Percentiles rank a stretch among this genome's conserved stretches.
These are phyloP conservation scores for Schlechtendalia chinensis DNA, from an alignment of 1,140 invertebrate genomes.

Conservation along the genomic window DNA sequence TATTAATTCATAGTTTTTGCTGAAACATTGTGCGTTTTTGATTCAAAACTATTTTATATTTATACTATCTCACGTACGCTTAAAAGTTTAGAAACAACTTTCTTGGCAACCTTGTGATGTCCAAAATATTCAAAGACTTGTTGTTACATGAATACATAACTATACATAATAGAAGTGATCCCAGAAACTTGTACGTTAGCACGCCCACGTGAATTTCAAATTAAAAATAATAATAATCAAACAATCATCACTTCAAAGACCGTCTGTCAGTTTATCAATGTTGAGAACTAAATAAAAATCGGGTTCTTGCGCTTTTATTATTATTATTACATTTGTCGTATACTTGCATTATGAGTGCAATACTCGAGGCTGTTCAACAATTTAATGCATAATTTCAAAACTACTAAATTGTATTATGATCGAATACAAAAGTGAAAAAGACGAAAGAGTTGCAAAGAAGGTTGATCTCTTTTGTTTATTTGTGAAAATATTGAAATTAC, in stretches of 20 bases:
- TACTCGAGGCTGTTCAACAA: neutral
- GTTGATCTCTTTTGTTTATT: neutral
- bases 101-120: neutral
- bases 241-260: too few species aligned
- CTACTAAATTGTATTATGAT: neutral
- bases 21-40: neutral
- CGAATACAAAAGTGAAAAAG: neutral
- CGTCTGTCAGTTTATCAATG: neutral
- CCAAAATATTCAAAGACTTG: conserved; percentile 17
- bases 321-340: too few species aligned
- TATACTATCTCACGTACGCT: neutral
- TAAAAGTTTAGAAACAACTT: conserved; percentile 20
- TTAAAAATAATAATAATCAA: conserved; percentile 16
- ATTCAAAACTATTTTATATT: neutral
- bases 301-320: too few species aligned
- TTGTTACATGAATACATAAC: neutral
- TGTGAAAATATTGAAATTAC: neutral
- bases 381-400: neutral
- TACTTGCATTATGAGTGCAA: neutral
- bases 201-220: conserved; percentile 5
- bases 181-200: neutral
- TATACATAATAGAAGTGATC: neutral
- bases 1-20: neutral
- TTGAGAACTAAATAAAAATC: neutral
- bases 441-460: neutral